Base-by-base conservation (phyloP, 1,140 invertebrate genomes). In the Nomia melanderi region DNA sequence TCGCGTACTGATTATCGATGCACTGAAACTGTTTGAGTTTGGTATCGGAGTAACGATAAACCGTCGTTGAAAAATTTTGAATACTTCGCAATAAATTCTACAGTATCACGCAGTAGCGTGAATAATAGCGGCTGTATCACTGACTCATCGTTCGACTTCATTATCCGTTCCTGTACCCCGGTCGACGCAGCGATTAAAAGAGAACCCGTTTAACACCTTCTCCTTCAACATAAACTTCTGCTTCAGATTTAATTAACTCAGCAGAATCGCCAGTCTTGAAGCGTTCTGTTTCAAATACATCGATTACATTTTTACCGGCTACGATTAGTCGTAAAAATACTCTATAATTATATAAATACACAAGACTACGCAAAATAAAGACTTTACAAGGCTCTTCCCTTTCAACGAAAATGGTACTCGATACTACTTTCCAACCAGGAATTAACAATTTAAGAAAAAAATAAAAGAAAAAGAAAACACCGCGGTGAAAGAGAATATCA, bases 81-180 rank as follows among this genome's bases (percentile, higher is more conserved):
- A 2, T 27, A 33, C 56, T 25, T 20, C 41, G 57, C 23, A 72
- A 17, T 36, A n/a, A 60, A 71, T 29, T 17, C 5, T n/a, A 53
- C n/a, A 41, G 70, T 63, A 72, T 53, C 29, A 5, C 44, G 33
- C 60, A 27, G 23, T 39, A 36, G 44, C 12, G 39, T 65, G 60
- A 73, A 73, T 65, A 73, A 73, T 41, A 33, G 12, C 33, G 47
- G 1, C 14, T 29, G 17, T 65, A 65, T 65, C 60, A 54, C 31
- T 73, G 60, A 39, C 23, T 39, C 60, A 50, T 64, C 60, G 23
- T 5, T 1, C 39, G 39, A 20, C 1, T 39, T 23, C 33, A 20
- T 53, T 63, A 36, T 53, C 25, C 6, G 23, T 47, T 29, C 20
- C 57, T 11, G 23, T 20, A 27, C 29, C 11, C 36, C 29, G 12